Evolutionary conservation across 2,888 invertebrate genomes (phyloP).

Genomic region (Dryobotodes eremita): DNA sequence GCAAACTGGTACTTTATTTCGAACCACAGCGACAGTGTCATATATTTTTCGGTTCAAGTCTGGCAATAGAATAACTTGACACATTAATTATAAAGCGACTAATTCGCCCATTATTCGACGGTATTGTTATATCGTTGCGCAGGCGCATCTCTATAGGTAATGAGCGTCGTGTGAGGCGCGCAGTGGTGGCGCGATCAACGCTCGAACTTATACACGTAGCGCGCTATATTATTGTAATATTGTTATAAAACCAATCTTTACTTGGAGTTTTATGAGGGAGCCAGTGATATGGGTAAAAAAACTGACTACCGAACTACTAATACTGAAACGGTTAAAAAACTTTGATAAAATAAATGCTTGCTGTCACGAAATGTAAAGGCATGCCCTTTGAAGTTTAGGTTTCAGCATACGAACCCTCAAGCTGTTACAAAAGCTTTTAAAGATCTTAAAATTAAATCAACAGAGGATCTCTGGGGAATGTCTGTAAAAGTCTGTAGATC

Average conservation of each 20-base stretch:
- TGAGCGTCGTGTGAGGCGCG: constrained; percentile 64
- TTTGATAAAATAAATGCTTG: neutral
- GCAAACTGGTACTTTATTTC: neutral
- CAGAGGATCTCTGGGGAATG: too few relatives aligned
- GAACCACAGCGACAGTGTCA: neutral
- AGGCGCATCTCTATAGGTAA: constrained; percentile 55
- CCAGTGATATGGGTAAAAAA: neutral
- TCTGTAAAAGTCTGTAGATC: too few relatives aligned
- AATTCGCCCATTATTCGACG: constrained; percentile 45
- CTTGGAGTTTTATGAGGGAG: neutral
- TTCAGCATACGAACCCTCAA: too few relatives aligned
- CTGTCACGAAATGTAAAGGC: too few relatives aligned
- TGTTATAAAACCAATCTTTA: constrained; percentile 39
- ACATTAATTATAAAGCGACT: constrained; percentile 36
- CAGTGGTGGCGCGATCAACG: constrained; percentile 56
- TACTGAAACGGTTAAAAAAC: neutral
- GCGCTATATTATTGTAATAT: constrained; percentile 50
- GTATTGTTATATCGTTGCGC: constrained; percentile 46
- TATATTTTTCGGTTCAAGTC: neutral
- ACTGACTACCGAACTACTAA: neutral
- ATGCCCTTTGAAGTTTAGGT: too few relatives aligned
- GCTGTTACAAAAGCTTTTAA: too few relatives aligned
- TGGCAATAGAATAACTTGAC: constrained; percentile 4
- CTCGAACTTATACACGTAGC: constrained; percentile 36
- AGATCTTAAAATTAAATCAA: too few relatives aligned